Conservation (phyloP, 2,113 vertebrate genomes). For the Enhydra lutris region DNA sequence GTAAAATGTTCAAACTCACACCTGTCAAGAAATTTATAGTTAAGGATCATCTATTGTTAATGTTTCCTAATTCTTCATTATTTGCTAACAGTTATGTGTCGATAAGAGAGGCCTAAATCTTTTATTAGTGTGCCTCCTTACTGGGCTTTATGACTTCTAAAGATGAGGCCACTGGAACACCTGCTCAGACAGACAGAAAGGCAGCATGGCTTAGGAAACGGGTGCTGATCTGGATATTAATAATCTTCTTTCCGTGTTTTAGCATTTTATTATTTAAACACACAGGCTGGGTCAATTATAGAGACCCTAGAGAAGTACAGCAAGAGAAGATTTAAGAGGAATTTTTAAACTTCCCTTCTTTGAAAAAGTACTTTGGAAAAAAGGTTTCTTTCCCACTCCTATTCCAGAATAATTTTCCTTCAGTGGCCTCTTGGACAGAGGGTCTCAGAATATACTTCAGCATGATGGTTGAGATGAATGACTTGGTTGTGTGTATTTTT, state of each 20-base stretch:
- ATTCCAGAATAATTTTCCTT: not conserved
- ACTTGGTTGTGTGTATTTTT: not conserved
- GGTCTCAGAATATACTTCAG: not conserved
- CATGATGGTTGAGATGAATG: not conserved
- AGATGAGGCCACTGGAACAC: not conserved
- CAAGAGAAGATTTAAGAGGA: not conserved
- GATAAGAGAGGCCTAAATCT: not conserved
- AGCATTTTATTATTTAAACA: conserved; percentile 11
- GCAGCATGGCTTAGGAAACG: not conserved
- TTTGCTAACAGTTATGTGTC: not conserved
- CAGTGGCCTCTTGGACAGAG: not conserved
- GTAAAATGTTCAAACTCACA: conserved; percentile 3
- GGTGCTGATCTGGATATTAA: not conserved
- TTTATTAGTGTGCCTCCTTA: not conserved
- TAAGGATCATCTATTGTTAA: not conserved
- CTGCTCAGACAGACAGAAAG: not conserved
- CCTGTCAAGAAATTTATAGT: not conserved
- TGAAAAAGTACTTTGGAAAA: not conserved
- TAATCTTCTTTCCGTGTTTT: not conserved
- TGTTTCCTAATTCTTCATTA: not conserved
- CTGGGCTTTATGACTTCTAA: not conserved
- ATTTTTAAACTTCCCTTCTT: not conserved
- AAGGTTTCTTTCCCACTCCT: not conserved
- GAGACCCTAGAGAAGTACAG: not conserved
- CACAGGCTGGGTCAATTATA: not conserved